Percentiles rank a stretch among this genome's conserved stretches.
Conservation (phyloP, 2,113 vertebrate genomes). For the Proteles cristata region DNA sequence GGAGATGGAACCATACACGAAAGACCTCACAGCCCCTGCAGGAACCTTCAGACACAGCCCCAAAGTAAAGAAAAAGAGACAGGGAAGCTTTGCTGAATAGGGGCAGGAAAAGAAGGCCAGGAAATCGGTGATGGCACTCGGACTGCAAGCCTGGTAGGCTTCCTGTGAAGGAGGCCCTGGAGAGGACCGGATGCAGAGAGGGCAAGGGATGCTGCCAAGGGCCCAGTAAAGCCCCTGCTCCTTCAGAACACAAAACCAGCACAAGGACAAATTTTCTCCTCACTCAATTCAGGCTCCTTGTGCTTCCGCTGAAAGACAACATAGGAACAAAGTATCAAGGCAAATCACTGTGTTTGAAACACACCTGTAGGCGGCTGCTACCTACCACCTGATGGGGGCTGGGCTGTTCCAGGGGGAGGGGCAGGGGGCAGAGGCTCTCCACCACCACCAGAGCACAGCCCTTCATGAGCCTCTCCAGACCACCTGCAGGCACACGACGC, state of each 20-base stretch:
- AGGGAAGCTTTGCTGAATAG: neutral
- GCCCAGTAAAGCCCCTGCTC: neutral
- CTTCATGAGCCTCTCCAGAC: neutral
- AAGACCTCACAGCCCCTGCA: neutral
- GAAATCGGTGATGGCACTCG: fast-evolving
- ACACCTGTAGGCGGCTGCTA: neutral
- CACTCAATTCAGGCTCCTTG: neutral
- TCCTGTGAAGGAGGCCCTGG: neutral
- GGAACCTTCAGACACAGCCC: neutral
- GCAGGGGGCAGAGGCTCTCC: no score
- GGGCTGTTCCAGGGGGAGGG: neutral
- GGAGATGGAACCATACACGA: neutral
- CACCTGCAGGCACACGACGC: fast-evolving
- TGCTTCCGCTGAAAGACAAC: neutral
- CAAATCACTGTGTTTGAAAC: neutral
- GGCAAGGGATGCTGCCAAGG: neutral
- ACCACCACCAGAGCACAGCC: neutral
- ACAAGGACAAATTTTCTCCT: neutral
- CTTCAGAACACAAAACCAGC: neutral
- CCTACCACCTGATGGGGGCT: neutral
- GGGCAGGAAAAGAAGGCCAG: neutral
- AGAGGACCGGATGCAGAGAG: fast-evolving
- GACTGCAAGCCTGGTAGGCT: neutral
- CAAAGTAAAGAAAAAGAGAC: neutral
- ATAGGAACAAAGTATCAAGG: neutral